These are phyloP conservation scores for Vultur gryphus DNA, from an alignment of 2,797 vertebrate genomes.

Conservation along the genomic window DNA sequence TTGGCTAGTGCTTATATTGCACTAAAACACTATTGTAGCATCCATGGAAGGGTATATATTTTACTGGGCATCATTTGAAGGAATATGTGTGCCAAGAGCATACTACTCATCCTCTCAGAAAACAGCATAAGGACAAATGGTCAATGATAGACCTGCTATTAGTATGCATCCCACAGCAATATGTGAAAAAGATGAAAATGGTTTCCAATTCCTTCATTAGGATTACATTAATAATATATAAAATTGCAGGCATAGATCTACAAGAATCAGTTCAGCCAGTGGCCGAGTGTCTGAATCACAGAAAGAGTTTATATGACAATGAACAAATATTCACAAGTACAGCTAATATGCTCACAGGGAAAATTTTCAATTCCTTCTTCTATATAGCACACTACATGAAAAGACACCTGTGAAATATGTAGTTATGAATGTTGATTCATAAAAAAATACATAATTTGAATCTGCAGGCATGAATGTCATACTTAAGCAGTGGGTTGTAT, in stretches of 20 bases:
- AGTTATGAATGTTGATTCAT: not conserved
- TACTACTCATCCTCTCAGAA: not conserved
- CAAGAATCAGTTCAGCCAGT: not conserved
- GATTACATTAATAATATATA: not conserved
- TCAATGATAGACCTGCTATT: not conserved
- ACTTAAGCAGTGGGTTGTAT: not conserved
- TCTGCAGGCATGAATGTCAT: not conserved
- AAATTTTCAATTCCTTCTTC: not conserved
- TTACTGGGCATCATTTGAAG: not conserved
- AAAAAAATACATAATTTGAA: not conserved
- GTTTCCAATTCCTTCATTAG: not conserved
- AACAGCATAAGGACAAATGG: not conserved
- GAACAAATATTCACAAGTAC: not conserved
- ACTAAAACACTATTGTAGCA: not conserved
- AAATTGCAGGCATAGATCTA: not conserved
- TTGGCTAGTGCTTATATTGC: not conserved
- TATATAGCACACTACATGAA: not conserved
- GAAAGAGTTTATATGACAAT: not conserved
- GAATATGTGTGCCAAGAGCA: not conserved
- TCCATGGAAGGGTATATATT: not conserved
- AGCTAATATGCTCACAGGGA: not conserved
- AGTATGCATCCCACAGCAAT: not conserved
- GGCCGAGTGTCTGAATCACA: not conserved
- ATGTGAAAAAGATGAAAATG: not conserved
- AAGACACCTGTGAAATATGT: not conserved